phyloP scores from a whole-genome alignment of 1,140 invertebrate species.

The Drosophila oshimai region DNA sequence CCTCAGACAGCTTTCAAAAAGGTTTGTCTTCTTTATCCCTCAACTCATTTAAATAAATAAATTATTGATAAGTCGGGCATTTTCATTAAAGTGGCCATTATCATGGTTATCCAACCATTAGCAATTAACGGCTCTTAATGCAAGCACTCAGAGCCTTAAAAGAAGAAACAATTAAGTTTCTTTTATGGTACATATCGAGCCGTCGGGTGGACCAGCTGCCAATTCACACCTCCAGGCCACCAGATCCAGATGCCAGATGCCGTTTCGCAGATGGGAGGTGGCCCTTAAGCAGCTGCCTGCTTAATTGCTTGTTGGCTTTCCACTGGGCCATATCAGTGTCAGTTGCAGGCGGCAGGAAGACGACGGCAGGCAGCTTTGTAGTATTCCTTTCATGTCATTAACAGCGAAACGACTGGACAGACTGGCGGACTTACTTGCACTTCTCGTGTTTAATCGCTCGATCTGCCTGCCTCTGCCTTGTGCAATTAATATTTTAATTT shows the following conservation, averaged over 20 bases:
- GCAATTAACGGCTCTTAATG: slow-evolving; percentile 29
- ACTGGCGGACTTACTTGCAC: slow-evolving; percentile 16
- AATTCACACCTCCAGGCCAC: slow-evolving; percentile 5
- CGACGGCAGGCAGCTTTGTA: slow-evolving; percentile 12
- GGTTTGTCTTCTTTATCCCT: neutral
- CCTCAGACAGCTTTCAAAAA: neutral
- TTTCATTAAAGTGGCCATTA: slow-evolving; percentile 22
- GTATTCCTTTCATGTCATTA: slow-evolving; percentile 49
- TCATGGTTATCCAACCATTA: slow-evolving; percentile 22
- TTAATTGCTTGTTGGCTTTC: slow-evolving; percentile 51
- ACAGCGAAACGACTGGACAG: slow-evolving; percentile 4
- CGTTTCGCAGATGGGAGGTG: neutral
- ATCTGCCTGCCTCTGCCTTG: neutral
- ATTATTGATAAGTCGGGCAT: neutral
- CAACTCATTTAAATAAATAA: neutral
- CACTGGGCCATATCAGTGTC: slow-evolving; percentile 35
- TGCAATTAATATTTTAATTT: slow-evolving; percentile 55
- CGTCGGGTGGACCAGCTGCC: neutral
- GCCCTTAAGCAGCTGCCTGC: slow-evolving; percentile 20
- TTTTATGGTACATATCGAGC: slow-evolving; percentile 19
- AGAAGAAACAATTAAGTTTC: slow-evolving; percentile 39
- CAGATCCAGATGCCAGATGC: neutral
- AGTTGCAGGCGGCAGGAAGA: slow-evolving; percentile 28
- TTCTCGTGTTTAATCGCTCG: slow-evolving; percentile 10
- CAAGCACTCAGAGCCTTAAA: slow-evolving; percentile 1